Conservation (phyloP, 2,888 invertebrate genomes). For the Ophraella communa region DNA sequence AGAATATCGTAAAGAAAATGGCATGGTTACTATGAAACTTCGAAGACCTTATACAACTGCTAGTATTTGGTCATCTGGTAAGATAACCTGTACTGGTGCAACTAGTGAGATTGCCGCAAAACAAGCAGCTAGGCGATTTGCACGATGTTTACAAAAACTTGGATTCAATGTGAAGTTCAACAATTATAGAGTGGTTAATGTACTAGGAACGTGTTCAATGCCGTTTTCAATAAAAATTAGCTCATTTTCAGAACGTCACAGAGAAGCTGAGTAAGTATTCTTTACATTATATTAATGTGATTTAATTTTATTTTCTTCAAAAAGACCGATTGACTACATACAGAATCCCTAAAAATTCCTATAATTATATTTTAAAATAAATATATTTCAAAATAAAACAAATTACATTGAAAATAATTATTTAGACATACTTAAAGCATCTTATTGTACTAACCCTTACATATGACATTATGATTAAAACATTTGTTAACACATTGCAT, state of each 20-base stretch:
- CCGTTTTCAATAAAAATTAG: slow-evolving; percentile 96
- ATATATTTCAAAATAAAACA: too few species aligned
- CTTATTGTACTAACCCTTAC: too few species aligned
- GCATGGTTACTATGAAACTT: slow-evolving; percentile 98
- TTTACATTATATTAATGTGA: not conserved
- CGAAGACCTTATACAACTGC: slow-evolving; percentile 95
- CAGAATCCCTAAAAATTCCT: too few species aligned
- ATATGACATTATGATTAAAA: too few species aligned
- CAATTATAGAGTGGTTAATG: slow-evolving; percentile 96
- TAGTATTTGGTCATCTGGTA: slow-evolving; percentile 98
- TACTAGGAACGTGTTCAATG: slow-evolving; percentile 96
- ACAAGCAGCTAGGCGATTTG: slow-evolving; percentile 89
- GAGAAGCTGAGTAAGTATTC: slow-evolving; percentile 83
- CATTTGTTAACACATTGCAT: too few species aligned
- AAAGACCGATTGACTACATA: too few species aligned
- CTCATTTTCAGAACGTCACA: slow-evolving; percentile 86
- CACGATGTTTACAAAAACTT: slow-evolving; percentile 89
- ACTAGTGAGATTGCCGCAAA: slow-evolving; percentile 85
- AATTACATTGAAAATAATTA: too few species aligned
- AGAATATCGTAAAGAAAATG: slow-evolving; percentile 92
- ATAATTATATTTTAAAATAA: too few species aligned
- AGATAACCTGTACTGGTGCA: slow-evolving; percentile 89
- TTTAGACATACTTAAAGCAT: too few species aligned
- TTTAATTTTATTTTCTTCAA: not conserved
- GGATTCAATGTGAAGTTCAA: slow-evolving; percentile 90